phyloP scores from a whole-genome alignment of 2,797 vertebrate genomes.

The Mycteria americana region DNA sequence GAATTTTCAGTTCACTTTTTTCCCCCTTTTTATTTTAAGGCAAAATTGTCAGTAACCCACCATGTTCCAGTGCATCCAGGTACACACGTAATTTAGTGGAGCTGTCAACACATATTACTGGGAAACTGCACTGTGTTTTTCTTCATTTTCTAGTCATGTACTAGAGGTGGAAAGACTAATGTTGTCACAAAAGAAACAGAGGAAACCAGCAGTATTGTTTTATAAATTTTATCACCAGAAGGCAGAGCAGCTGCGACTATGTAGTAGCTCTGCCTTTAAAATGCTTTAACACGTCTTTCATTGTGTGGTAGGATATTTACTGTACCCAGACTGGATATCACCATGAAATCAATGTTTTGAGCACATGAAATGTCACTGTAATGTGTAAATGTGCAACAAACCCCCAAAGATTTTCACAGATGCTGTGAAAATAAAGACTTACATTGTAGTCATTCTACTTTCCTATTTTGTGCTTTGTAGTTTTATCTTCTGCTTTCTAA shows the following conservation, averaged over 20 bases:
- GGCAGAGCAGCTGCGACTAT: not conserved
- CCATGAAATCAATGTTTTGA: slow-evolving; percentile 5
- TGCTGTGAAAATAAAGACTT: not conserved
- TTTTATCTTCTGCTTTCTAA: not conserved
- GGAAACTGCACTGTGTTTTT: not conserved
- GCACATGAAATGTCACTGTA: not conserved
- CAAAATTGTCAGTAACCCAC: not conserved
- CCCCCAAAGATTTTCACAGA: not conserved
- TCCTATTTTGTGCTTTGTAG: not conserved
- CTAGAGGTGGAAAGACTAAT: slow-evolving; percentile 12
- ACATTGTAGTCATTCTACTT: not conserved
- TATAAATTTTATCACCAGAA: slow-evolving; percentile 26
- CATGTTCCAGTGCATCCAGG: not conserved
- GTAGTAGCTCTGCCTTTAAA: slow-evolving; percentile 26
- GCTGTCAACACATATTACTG: not conserved
- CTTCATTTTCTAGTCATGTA: slow-evolving; percentile 23
- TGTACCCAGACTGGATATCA: not conserved
- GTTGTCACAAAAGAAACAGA: slow-evolving; percentile 6
- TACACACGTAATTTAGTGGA: not conserved
- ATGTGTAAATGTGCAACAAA: not conserved
- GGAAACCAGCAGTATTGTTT: not conserved
- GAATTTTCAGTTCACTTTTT: not conserved
- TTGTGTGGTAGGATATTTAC: not conserved
- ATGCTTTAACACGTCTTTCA: not conserved
- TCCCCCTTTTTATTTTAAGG: not conserved